Evolutionary conservation across 2,888 invertebrate genomes (phyloP), one percentile per base, ranked within the genome.

Genomic region (Neocrepidodera transversa): DNA sequence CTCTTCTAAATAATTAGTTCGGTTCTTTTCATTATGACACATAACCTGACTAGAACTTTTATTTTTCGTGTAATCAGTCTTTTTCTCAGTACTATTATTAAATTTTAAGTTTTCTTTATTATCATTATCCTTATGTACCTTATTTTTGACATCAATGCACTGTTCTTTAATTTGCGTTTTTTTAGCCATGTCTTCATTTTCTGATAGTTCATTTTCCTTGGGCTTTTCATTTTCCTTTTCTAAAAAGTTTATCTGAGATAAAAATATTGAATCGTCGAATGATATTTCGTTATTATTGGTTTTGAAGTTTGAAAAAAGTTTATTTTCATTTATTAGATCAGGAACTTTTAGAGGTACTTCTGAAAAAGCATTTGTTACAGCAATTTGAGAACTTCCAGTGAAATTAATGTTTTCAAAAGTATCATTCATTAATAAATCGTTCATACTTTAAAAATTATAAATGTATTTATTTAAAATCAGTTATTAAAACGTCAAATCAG

Each of bases 401-500:
- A 74, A 71, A 50, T 62, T 63, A 35, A 74, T 67, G 64, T 74
- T 68, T 60, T 75, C 74, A 11, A 74, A 67, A 2, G 75, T 75
- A 64, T 75, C 74, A 63, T 69, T 75, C 68, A 74, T 67, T 43
- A 65, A 63, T 35, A 65, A 60, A 58, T 70, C 67, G 63, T 62
- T 57, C 52, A 58, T 58, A n/a, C n/a, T n/a, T n/a, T n/a, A n/a
- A n/a, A n/a, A n/a, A n/a, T n/a, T n/a, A n/a, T n/a, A n/a, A n/a
- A n/a, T n/a, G n/a, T n/a, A n/a, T n/a, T n/a, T n/a, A n/a, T n/a
- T n/a, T n/a, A n/a, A n/a, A n/a, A n/a, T n/a, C n/a, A n/a, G n/a
- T n/a, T n/a, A n/a, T n/a, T n/a, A n/a, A n/a, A n/a, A n/a, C n/a
- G n/a, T n/a, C n/a, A n/a, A n/a, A n/a, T n/a, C n/a, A n/a, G n/a